phyloP scores from a whole-genome alignment of 2,888 invertebrate species.

The Aethes cnicana region DNA sequence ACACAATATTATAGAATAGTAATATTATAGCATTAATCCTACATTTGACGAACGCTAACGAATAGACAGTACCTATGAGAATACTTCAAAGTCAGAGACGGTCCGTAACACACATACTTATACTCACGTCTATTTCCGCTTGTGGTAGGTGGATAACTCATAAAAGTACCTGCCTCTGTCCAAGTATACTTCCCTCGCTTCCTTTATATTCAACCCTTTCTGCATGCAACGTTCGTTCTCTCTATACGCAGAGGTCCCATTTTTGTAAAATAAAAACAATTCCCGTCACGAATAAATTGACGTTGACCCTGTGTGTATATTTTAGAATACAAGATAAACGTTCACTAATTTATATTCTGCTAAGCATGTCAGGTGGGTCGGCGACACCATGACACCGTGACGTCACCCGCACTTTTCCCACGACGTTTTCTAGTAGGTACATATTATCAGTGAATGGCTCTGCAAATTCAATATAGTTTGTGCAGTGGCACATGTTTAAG shows the following conservation, averaged over 20 bases:
- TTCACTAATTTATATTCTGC: constrained; percentile 27
- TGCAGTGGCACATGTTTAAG: neutral
- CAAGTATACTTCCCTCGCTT: neutral
- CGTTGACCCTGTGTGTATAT: neutral
- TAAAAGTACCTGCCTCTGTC: neutral
- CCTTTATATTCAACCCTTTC: too few relatives aligned
- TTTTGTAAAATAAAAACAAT: too few relatives aligned
- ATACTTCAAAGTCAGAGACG: too few relatives aligned
- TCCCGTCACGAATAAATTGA: neutral
- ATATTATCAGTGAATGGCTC: constrained; percentile 12
- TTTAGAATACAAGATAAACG: constrained; percentile 8
- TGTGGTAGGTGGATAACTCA: too few relatives aligned
- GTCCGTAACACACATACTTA: too few relatives aligned
- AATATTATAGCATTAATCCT: too few relatives aligned
- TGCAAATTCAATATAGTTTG: constrained; percentile 16
- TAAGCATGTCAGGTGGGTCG: constrained; percentile 24
- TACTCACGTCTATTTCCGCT: too few relatives aligned
- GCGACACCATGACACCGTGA: constrained; percentile 26
- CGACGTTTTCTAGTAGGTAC: constrained; percentile 27
- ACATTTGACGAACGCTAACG: too few relatives aligned
- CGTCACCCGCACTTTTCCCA: constrained; percentile 25
- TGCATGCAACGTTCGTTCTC: too few relatives aligned
- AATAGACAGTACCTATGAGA: too few relatives aligned
- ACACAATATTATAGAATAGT: too few relatives aligned
- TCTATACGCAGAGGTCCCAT: too few relatives aligned